Evolutionary conservation across 1,140 invertebrate species (phyloP).

Genomic region (Papilio dardanus): DNA sequence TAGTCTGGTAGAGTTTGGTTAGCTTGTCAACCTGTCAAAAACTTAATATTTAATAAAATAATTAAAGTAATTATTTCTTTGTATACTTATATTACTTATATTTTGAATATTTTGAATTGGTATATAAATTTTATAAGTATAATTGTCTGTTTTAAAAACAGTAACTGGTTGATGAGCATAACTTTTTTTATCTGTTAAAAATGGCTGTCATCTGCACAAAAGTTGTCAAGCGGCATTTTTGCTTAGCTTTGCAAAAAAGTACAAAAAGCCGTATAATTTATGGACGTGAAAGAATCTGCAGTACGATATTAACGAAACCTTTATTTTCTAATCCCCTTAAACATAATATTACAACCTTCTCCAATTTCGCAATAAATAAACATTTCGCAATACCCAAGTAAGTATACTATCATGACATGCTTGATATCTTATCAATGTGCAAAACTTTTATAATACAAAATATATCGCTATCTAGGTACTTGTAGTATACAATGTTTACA

Average conservation of each 20-base stretch:
- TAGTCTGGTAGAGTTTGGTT: too few relatives aligned
- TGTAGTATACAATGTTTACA: not conserved
- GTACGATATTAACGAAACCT: conserved; percentile 17
- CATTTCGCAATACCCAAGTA: conserved; percentile 36
- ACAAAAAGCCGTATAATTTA: conserved; percentile 35
- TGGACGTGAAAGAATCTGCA: conserved; percentile 25
- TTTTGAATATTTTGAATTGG: too few relatives aligned
- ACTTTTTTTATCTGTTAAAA: conserved; percentile 43
- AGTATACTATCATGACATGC: conserved; percentile 19
- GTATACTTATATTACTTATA: too few relatives aligned
- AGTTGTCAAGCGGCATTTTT: conserved; percentile 58
- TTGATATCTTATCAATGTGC: conserved; percentile 6
- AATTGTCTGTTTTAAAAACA: not conserved
- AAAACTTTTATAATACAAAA: not conserved
- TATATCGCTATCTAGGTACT: not conserved
- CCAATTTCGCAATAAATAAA: conserved; percentile 18
- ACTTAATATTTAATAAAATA: too few relatives aligned
- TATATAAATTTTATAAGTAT: too few relatives aligned
- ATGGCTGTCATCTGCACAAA: conserved; percentile 61
- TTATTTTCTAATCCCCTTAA: not conserved
- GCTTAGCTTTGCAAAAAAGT: conserved; percentile 49
- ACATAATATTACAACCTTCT: conserved; percentile 18
- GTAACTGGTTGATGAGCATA: conserved; percentile 30
- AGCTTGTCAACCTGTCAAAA: too few relatives aligned
- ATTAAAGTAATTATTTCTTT: too few relatives aligned